phyloP scores from a whole-genome alignment of 2,888 invertebrate species.

The Apocheima hispidaria region DNA sequence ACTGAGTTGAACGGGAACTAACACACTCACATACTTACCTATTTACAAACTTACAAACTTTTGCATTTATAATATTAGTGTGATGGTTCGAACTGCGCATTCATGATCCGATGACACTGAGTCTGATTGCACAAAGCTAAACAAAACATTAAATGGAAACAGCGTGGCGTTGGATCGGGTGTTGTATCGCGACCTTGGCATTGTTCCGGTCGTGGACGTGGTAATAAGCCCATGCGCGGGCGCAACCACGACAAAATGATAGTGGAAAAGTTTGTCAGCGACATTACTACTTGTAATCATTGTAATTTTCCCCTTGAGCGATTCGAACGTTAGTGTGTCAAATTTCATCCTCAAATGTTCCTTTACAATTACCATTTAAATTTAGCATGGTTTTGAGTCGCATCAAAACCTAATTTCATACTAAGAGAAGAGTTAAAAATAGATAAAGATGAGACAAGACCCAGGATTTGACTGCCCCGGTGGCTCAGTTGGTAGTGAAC shows the following conservation, averaged over 20 bases:
- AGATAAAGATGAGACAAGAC: too few species aligned
- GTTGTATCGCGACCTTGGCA: conserved; percentile 45
- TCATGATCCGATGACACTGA: conserved; percentile 3
- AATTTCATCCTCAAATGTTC: neutral
- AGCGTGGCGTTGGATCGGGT: conserved; percentile 19
- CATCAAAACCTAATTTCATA: too few species aligned
- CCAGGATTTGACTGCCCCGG: too few species aligned
- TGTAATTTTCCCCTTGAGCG: neutral
- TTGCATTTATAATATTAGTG: too few species aligned
- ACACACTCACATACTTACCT: too few species aligned
- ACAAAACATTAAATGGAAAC: conserved; percentile 26
- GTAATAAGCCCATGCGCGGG: conserved; percentile 41
- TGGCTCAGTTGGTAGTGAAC: too few species aligned
- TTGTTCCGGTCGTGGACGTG: conserved; percentile 46
- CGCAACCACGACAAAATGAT: conserved; percentile 21
- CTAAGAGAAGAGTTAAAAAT: too few species aligned
- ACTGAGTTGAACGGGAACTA: too few species aligned
- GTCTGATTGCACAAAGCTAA: conserved; percentile 26
- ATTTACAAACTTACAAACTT: too few species aligned
- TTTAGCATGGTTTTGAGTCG: too few species aligned
- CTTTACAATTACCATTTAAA: too few species aligned
- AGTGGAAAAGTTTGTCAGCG: conserved; percentile 11
- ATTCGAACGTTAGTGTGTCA: neutral
- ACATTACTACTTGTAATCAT: neutral
- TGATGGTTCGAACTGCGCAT: conserved; percentile 14